phyloP scores from a whole-genome alignment of 2,888 invertebrate genomes.

The Sphinx pinastri region DNA sequence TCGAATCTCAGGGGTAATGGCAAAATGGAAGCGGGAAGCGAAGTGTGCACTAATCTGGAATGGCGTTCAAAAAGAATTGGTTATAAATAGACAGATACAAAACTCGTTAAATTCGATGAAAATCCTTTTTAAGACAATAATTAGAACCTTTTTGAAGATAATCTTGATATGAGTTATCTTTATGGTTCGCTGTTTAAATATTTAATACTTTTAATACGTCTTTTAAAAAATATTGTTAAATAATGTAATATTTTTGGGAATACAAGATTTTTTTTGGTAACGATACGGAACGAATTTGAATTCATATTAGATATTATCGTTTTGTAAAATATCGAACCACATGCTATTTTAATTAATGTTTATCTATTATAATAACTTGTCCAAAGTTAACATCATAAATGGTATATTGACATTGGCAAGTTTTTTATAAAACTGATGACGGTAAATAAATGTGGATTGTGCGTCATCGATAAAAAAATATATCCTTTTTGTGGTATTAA shows the following conservation, averaged over 20 bases:
- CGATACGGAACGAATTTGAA: conserved; percentile 3
- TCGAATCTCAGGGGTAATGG: conserved; percentile 75
- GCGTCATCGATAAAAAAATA: background rate
- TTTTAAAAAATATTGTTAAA: background rate
- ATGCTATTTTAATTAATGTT: conserved; percentile 37
- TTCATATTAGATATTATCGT: background rate
- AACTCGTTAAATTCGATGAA: no score
- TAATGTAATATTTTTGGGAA: background rate
- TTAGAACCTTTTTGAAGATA: background rate
- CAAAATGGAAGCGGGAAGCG: conserved; percentile 48
- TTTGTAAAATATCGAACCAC: background rate
- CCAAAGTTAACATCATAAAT: conserved; percentile 33
- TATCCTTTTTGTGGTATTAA: background rate
- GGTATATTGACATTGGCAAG: conserved; percentile 12
- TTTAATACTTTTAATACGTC: background rate
- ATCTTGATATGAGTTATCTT: background rate
- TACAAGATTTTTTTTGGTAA: background rate
- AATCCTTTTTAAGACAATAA: no score
- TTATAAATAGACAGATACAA: background rate
- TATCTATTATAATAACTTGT: conserved; percentile 39
- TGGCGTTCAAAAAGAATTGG: conserved; percentile 1
- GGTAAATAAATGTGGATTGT: conserved; percentile 1
- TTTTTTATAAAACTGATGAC: conserved; percentile 6
- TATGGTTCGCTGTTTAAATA: background rate
- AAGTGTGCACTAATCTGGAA: background rate